These are phyloP conservation scores for Motacilla tschutschensis DNA, from an alignment of 2,113 vertebrate genomes.

Conservation along the genomic window DNA sequence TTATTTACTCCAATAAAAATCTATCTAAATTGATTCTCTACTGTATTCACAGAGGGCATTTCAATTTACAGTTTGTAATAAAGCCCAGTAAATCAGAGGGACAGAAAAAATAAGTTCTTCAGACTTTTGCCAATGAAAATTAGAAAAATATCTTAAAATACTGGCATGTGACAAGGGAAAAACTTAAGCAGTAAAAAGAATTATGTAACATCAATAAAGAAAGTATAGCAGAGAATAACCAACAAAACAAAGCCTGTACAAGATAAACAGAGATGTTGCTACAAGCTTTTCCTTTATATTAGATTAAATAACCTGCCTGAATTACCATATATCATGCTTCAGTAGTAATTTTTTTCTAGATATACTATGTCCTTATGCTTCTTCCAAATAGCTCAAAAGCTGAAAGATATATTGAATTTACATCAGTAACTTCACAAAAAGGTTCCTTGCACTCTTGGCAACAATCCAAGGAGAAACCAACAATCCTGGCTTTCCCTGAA, in stretches of 20 bases:
- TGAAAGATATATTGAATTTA: neutral
- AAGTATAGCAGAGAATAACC: neutral
- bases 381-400: neutral
- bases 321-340: neutral
- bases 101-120: neutral
- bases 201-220: neutral
- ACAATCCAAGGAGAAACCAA: neutral
- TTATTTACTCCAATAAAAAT: slow-evolving; percentile 3
- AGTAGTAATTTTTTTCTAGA: neutral
- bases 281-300: neutral
- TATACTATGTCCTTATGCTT: neutral
- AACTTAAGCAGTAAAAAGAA: neutral
- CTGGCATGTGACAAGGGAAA: neutral
- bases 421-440: neutral
- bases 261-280: neutral
- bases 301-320: neutral
- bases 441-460: neutral
- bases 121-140: neutral
- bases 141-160: neutral
- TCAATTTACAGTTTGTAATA: neutral
- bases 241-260: neutral
- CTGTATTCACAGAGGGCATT: neutral
- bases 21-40: neutral
- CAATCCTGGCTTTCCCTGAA: neutral
- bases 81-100: neutral